A percentile compares a stretch with the other conserved stretches of the same genome.
Evolutionary conservation across 2,113 vertebrate genomes (phyloP).

Genomic region (Paracanthobrama guichenoti): DNA sequence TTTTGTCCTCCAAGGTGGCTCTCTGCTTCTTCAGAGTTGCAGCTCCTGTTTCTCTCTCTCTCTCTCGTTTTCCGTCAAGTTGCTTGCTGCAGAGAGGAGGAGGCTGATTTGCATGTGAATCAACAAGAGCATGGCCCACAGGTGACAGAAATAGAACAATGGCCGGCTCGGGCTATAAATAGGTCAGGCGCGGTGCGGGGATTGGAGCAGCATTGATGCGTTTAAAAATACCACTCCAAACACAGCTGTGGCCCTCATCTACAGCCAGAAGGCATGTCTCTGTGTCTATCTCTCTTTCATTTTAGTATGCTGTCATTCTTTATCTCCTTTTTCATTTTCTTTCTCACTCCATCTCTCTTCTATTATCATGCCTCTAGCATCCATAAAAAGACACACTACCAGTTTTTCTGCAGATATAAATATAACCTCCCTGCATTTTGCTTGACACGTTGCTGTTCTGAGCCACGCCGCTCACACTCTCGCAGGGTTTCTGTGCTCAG

Average conservation of each 20-base stretch:
- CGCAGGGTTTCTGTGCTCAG: slow-evolving; percentile 1
- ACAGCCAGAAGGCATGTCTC: slow-evolving; percentile 78
- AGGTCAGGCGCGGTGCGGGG: slow-evolving; percentile 96
- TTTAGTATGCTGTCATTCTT: slow-evolving; percentile 54
- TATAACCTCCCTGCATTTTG: slow-evolving; percentile 40
- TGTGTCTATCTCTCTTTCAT: slow-evolving; percentile 46
- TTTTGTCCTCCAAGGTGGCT: background rate
- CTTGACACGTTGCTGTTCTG: slow-evolving; percentile 44
- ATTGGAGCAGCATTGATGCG: slow-evolving; percentile 98
- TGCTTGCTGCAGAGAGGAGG: slow-evolving; percentile 75
- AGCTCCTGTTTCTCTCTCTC: slow-evolving; percentile 31
- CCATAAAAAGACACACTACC: slow-evolving; percentile 50
- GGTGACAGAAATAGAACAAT: slow-evolving; percentile 99
- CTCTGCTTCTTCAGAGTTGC: background rate
- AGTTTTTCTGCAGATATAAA: slow-evolving; percentile 48
- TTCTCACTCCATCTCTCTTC: slow-evolving; percentile 5
- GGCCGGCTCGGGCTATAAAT: slow-evolving; percentile 98
- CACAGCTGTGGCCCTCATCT: slow-evolving; percentile 95
- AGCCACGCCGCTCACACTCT: slow-evolving; percentile 14
- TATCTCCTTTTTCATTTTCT: slow-evolving; percentile 53
- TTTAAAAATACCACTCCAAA: slow-evolving; percentile 99
- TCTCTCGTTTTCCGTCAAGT: slow-evolving; percentile 55
- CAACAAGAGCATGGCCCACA: slow-evolving; percentile 95
- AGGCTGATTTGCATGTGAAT: slow-evolving; percentile 98
- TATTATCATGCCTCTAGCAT: slow-evolving; percentile 24